Percentiles rank a stretch among this genome's conserved stretches.
These are phyloP conservation scores for Penelope pileata DNA, from an alignment of 2,113 vertebrate genomes.

Conservation along the genomic window DNA sequence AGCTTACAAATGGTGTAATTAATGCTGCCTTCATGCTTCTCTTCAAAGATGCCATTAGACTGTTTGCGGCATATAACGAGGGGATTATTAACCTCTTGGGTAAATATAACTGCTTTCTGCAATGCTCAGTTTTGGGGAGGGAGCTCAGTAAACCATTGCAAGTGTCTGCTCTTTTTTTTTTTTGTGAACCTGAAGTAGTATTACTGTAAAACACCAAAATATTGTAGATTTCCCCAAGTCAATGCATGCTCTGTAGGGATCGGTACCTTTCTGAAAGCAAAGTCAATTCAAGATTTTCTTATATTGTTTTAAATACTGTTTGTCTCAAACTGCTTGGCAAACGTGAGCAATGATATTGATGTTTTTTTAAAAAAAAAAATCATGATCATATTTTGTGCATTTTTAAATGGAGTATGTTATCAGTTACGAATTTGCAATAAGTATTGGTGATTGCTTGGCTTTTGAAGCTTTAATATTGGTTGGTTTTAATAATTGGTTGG, in stretches of 20 bases:
- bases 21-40: constrained; percentile 99
- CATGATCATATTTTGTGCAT: not conserved
- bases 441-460: not conserved
- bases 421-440: not conserved
- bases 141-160: not conserved
- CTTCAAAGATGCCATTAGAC: constrained; percentile 99
- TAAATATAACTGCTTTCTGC: constrained; percentile 71
- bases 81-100: constrained; percentile 98
- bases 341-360: not conserved
- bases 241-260: not conserved
- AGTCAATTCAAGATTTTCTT: not conserved
- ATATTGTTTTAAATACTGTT: not conserved
- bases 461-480: not conserved
- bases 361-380: not conserved
- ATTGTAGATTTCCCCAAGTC: not conserved
- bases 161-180: not conserved
- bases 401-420: not conserved
- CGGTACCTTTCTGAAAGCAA: not conserved
- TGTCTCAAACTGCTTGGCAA: not conserved
- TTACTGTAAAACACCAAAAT: not conserved
- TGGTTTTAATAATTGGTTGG: not conserved
- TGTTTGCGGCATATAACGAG: constrained; percentile 98
- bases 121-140: not conserved
- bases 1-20: constrained; percentile 98
- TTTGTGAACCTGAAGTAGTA: not conserved